Conservation (phyloP, 2,797 vertebrate species). For the Orientallactaga sibirica region DNA sequence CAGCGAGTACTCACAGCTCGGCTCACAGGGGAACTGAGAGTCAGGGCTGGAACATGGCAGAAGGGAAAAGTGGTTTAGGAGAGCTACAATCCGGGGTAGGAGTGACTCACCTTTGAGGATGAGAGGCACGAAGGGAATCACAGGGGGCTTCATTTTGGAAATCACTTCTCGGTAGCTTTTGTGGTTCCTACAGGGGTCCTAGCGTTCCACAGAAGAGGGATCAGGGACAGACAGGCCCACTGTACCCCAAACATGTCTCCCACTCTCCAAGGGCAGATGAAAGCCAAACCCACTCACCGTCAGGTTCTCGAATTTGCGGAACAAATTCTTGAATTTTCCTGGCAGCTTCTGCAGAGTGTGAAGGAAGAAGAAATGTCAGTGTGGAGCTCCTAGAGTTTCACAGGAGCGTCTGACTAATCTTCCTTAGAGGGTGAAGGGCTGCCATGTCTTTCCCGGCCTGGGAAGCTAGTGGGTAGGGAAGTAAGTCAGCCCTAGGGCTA, state of each 20-base stretch:
- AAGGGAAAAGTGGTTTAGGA: not conserved
- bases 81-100: not conserved
- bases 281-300: conserved; percentile 90
- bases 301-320: conserved; percentile 95
- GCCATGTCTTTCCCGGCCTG: not conserved
- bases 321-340: conserved; percentile 97
- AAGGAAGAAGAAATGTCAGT: conserved; percentile 62
- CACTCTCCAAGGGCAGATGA: not conserved
- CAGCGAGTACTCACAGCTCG: not conserved
- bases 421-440: not conserved
- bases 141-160: conserved; percentile 94
- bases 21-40: not conserved
- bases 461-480: not conserved
- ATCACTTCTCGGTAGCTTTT: conserved; percentile 97
- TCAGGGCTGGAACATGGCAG: not conserved
- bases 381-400: not conserved
- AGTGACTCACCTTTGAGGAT: conserved; percentile 93
- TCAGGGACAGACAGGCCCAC: not conserved
- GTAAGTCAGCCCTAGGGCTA: not conserved
- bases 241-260: not conserved
- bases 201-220: not conserved
- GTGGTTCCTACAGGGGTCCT: conserved; percentile 98
- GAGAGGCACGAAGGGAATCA: conserved; percentile 97
- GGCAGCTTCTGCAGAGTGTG: conserved; percentile 92
- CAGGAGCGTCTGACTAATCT: not conserved